phyloP scores from a whole-genome alignment of 1,140 invertebrate species.

The Diplogasteroides magnus region DNA sequence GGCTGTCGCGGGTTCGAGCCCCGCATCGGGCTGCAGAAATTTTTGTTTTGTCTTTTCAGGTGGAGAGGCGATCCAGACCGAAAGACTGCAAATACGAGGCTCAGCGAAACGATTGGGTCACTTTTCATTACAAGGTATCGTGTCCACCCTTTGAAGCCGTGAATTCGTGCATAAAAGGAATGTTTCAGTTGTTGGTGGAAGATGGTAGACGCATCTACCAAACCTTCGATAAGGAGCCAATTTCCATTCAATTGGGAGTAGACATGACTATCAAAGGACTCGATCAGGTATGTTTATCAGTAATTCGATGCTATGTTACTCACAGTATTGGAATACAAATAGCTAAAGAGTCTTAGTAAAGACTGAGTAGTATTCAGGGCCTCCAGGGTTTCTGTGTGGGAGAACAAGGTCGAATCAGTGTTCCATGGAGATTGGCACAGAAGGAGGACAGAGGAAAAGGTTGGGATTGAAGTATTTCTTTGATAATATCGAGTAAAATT shows the following conservation, averaged over 20 bases:
- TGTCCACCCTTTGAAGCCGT: too few relatives aligned
- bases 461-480: constrained; percentile 8
- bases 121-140: constrained; percentile 54
- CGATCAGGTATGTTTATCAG: constrained; percentile 35
- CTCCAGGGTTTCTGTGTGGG: background rate
- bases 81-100: constrained; percentile 42
- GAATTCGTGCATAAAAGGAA: background rate
- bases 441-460: constrained; percentile 10
- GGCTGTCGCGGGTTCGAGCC: constrained; percentile 54
- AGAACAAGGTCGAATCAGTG: background rate
- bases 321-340: too few relatives aligned
- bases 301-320: background rate
- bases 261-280: constrained; percentile 54
- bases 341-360: too few relatives aligned
- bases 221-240: constrained; percentile 48
- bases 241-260: constrained; percentile 51
- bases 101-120: constrained; percentile 48
- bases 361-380: constrained; percentile 23
- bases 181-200: constrained; percentile 39
- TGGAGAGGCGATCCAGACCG: constrained; percentile 42
- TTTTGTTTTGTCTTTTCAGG: too few relatives aligned
- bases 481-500: too few relatives aligned
- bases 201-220: constrained; percentile 55
- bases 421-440: background rate
- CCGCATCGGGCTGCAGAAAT: constrained; percentile 51